A percentile compares a stretch with the other conserved stretches of the same genome.
phyloP scores from a whole-genome alignment of 2,113 vertebrate genomes.

The Fregetta grallaria region DNA sequence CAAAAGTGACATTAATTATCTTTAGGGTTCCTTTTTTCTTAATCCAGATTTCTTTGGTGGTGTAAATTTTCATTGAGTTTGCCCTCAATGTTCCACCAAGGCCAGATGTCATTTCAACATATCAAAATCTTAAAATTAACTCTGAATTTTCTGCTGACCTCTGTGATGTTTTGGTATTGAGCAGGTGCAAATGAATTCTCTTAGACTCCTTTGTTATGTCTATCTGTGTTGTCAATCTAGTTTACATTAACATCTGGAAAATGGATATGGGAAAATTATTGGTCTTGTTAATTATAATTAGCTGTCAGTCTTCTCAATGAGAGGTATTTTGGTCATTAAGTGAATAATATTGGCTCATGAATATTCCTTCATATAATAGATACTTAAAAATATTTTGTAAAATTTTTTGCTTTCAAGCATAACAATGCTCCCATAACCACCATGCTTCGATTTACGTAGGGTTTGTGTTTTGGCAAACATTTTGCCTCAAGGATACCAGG shows the following conservation, averaged over 20 bases:
- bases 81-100: neutral
- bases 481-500: constrained; percentile 31
- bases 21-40: neutral
- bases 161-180: constrained; percentile 40
- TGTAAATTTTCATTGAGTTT: constrained; percentile 28
- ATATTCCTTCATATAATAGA: neutral
- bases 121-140: constrained; percentile 54
- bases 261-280: constrained; percentile 37
- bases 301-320: constrained; percentile 47
- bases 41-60: neutral
- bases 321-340: constrained; percentile 43
- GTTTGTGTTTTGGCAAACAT: constrained; percentile 10
- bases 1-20: constrained; percentile 65
- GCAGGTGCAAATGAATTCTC: constrained; percentile 48
- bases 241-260: constrained; percentile 53
- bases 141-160: constrained; percentile 53
- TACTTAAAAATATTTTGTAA: neutral
- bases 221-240: constrained; percentile 43
- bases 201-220: constrained; percentile 51
- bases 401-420: constrained; percentile 24
- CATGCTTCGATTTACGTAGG: neutral
- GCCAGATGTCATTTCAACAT: constrained; percentile 44
- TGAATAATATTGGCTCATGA: constrained; percentile 26
- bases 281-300: constrained; percentile 65
- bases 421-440: neutral